These are phyloP conservation scores for Xylocampa areola DNA, from an alignment of 2,888 invertebrate genomes.

Conservation along the genomic window DNA sequence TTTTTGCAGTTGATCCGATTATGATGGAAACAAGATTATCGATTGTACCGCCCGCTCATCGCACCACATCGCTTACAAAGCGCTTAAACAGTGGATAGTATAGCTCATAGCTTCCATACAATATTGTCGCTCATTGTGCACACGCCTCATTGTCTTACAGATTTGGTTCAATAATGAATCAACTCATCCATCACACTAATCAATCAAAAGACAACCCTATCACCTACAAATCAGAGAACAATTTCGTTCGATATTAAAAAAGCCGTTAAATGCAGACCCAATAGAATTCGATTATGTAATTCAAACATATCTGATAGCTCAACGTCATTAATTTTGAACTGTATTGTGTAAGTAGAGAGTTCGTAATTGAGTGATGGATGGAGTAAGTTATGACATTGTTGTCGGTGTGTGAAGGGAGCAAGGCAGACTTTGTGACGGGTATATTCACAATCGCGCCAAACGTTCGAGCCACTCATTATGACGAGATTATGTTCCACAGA, in stretches of 20 bases:
- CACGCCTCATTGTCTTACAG: conserved; percentile 71
- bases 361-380: conserved; percentile 59
- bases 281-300: conserved; percentile 63
- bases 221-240: background rate
- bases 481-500: conserved; percentile 63
- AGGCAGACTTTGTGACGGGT: conserved; percentile 68
- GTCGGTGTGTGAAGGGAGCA: conserved; percentile 11
- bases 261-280: conserved; percentile 73
- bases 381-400: conserved; percentile 43
- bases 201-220: conserved; percentile 33
- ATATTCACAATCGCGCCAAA: conserved; percentile 76
- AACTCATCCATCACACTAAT: conserved; percentile 40
- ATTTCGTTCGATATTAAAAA: conserved; percentile 31
- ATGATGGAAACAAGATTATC: conserved; percentile 37
- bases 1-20: conserved; percentile 33
- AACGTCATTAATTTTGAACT: conserved; percentile 65
- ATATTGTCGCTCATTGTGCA: conserved; percentile 72
- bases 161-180: conserved; percentile 59
- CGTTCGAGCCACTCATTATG: conserved; percentile 74
- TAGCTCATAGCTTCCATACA: conserved; percentile 71
- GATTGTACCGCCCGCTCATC: conserved; percentile 27
- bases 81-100: conserved; percentile 52
- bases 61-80: conserved; percentile 49
- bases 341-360: conserved; percentile 57
- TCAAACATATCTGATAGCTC: conserved; percentile 61